Percentiles rank a stretch among this genome's conserved stretches.
Conservation (phyloP, 1,140 invertebrate species). For the Cotesia typhae region DNA sequence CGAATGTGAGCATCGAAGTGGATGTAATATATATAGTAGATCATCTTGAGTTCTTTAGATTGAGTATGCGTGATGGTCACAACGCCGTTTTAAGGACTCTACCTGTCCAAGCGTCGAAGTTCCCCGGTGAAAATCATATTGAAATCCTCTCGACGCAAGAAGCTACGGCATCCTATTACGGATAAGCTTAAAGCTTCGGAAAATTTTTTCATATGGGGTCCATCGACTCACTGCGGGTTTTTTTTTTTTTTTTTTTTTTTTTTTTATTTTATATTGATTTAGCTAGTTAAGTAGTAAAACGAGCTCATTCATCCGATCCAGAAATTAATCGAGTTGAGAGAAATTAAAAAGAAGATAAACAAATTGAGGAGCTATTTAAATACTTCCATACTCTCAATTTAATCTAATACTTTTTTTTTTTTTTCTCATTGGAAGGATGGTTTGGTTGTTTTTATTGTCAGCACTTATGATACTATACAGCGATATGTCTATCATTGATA, state of each 20-base stretch:
- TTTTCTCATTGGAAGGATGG: too few species aligned
- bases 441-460: too few species aligned
- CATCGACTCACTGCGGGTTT: neutral
- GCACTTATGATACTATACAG: too few species aligned
- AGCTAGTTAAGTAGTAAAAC: neutral
- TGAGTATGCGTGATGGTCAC: neutral
- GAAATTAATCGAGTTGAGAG: neutral
- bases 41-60: neutral
- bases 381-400: too few species aligned
- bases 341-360: too few species aligned
- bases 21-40: too few species aligned
- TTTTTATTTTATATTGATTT: neutral
- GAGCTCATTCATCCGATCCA: neutral
- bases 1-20: too few species aligned
- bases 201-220: neutral
- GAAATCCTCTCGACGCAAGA: slow-evolving; percentile 38
- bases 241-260: neutral
- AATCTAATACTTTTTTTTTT: too few species aligned
- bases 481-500: too few species aligned
- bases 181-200: neutral
- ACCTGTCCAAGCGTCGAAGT: slow-evolving; percentile 45
- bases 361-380: too few species aligned
- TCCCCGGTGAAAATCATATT: slow-evolving; percentile 42
- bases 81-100: slow-evolving; percentile 30
- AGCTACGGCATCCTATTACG: neutral